These are phyloP conservation scores for Microplitis demolitor DNA, from an alignment of 1,140 invertebrate species.

Conservation along the genomic window DNA sequence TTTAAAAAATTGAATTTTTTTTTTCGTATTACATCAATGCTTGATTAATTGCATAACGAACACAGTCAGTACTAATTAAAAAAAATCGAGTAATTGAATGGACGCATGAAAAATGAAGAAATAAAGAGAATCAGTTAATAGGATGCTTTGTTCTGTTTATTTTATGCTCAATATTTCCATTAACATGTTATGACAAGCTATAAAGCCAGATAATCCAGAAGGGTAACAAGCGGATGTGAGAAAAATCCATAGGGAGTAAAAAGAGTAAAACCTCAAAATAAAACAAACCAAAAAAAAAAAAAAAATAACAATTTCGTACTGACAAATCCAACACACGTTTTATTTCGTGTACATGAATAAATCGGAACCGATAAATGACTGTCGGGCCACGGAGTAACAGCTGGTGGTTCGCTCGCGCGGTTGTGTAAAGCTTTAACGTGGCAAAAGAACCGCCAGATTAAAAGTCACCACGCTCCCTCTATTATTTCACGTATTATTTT, in stretches of 20 bases:
- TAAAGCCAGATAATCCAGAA: constrained; percentile 2
- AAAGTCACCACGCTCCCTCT: constrained; percentile 23
- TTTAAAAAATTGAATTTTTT: no score
- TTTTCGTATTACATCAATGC: no score
- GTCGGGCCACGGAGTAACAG: constrained; percentile 11
- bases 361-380: constrained; percentile 31
- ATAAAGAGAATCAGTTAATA: background rate
- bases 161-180: background rate
- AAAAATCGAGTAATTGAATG: no score
- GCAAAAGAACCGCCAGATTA: constrained; percentile 29
- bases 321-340: constrained; percentile 23
- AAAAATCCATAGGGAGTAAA: background rate
- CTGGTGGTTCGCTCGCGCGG: constrained; percentile 17
- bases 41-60: no score
- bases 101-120: background rate
- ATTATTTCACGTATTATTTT: constrained; percentile 3
- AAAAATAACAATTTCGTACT: constrained; percentile 3
- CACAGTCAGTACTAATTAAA: no score
- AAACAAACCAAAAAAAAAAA: background rate
- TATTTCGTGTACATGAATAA: constrained; percentile 25
- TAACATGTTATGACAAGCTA: background rate
- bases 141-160: no score
- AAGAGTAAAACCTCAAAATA: background rate
- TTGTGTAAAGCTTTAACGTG: constrained; percentile 20
- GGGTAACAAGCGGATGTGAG: background rate